Percentiles rank a stretch among this genome's conserved stretches.
phyloP scores from a whole-genome alignment of 2,888 invertebrate genomes.

The Agrilus mali region DNA sequence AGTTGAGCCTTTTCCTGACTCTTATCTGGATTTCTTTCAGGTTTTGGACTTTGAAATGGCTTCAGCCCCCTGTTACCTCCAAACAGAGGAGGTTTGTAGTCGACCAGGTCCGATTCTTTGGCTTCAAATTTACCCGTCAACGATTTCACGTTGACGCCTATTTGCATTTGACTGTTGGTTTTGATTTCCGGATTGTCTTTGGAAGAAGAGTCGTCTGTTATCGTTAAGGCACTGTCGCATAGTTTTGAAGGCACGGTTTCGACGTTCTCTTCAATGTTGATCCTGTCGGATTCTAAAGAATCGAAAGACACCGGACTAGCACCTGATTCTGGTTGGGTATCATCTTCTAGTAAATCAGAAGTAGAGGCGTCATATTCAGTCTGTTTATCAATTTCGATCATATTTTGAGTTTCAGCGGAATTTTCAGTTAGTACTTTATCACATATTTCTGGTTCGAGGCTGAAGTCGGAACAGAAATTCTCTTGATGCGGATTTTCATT shows the following conservation, averaged over 20 bases:
- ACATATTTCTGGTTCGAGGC: not conserved
- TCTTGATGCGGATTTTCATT: no score
- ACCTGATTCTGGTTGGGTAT: constrained; percentile 5
- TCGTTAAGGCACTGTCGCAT: constrained; percentile 4
- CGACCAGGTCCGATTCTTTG: constrained; percentile 27
- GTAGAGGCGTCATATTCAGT: not conserved
- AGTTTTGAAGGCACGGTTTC: constrained; percentile 14
- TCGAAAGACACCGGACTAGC: constrained; percentile 16
- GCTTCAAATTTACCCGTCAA: constrained; percentile 25
- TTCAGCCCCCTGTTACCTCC: constrained; percentile 9
- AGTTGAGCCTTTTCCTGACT: not conserved
- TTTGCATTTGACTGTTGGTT: constrained; percentile 1
- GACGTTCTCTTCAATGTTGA: constrained; percentile 28
- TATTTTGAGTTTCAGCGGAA: no score
- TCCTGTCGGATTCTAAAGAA: constrained; percentile 23
- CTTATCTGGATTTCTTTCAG: not conserved
- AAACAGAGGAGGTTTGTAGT: constrained; percentile 19
- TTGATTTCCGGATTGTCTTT: constrained; percentile 6
- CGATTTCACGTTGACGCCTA: constrained; percentile 16
- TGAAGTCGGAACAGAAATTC: not conserved
- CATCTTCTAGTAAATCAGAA: no score
- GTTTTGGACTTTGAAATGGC: not conserved
- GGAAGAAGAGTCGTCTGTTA: constrained; percentile 6
- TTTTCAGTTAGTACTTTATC: no score
- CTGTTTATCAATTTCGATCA: constrained; percentile 2